Percentiles rank a stretch among this genome's conserved stretches.
These are phyloP conservation scores for Philereme transversata DNA, from an alignment of 2,888 invertebrate species.

Conservation along the genomic window DNA sequence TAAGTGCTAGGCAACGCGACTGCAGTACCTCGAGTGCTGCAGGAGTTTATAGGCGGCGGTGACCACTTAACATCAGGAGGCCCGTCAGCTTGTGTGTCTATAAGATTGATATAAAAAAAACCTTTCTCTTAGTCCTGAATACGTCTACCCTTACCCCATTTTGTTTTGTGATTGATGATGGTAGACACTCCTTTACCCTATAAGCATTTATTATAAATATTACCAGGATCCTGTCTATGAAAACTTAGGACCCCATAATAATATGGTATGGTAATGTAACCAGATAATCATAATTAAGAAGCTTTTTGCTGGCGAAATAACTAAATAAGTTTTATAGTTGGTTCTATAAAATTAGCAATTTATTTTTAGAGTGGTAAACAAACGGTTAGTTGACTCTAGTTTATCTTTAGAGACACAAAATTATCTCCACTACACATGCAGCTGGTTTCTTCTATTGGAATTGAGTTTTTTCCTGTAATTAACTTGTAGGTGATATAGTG, in stretches of 20 bases:
- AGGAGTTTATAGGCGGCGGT: no score
- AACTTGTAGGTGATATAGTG: no score
- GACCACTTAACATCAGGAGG: no score
- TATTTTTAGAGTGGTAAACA: constrained; percentile 2
- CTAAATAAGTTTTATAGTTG: not conserved
- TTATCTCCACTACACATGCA: no score
- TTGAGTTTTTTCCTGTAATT: no score
- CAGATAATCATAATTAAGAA: not conserved
- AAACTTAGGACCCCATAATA: constrained; percentile 22
- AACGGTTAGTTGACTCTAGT: no score
- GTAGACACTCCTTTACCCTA: constrained; percentile 21
- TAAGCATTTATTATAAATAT: constrained; percentile 21
- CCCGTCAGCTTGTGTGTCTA: no score
- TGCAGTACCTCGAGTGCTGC: no score
- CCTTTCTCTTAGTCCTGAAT: constrained; percentile 13
- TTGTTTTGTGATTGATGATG: constrained; percentile 40
- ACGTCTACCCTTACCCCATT: constrained; percentile 24
- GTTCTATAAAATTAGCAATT: constrained; percentile 3
- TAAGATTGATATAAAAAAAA: no score
- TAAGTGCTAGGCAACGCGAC: no score
- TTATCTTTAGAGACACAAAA: no score
- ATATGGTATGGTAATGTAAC: constrained; percentile 7
- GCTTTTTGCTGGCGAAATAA: constrained; percentile 2
- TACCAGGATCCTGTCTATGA: constrained; percentile 21
- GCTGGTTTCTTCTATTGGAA: no score